These are phyloP conservation scores for Patiria pectinifera DNA, from an alignment of 53 echinoderm and acorn worm genomes.

Conservation along the genomic window DNA sequence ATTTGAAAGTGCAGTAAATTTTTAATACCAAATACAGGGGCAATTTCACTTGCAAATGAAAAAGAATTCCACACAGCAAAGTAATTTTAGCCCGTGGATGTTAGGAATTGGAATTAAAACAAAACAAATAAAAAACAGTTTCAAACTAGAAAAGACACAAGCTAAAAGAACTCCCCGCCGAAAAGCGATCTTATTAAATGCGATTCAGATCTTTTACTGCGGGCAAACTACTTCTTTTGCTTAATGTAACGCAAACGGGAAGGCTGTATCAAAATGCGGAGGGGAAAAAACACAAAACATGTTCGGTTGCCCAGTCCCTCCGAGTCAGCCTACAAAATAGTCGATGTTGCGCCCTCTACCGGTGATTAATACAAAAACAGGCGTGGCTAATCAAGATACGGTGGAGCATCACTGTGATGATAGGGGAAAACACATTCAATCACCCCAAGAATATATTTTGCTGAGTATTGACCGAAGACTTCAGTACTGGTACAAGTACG, in stretches of 20 bases:
- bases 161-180: not conserved
- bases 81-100: not conserved
- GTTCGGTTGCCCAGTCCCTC: not conserved
- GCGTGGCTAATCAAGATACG: no score
- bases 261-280: not conserved
- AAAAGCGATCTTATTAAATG: not conserved
- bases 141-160: not conserved
- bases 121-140: not conserved
- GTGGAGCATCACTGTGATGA: no score
- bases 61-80: not conserved
- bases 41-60: not conserved
- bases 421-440: no score
- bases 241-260: not conserved
- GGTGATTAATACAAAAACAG: no score
- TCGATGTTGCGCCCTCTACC: no score
- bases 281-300: not conserved
- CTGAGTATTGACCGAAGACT: no score
- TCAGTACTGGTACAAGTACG: no score
- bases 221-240: not conserved
- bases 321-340: no score
- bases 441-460: no score
- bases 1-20: no score
- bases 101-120: not conserved
- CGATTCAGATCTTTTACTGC: constrained; percentile 9
- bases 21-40: no score